Conservation (phyloP, 2,797 vertebrate species). For the Babyrousa celebensis region DNA sequence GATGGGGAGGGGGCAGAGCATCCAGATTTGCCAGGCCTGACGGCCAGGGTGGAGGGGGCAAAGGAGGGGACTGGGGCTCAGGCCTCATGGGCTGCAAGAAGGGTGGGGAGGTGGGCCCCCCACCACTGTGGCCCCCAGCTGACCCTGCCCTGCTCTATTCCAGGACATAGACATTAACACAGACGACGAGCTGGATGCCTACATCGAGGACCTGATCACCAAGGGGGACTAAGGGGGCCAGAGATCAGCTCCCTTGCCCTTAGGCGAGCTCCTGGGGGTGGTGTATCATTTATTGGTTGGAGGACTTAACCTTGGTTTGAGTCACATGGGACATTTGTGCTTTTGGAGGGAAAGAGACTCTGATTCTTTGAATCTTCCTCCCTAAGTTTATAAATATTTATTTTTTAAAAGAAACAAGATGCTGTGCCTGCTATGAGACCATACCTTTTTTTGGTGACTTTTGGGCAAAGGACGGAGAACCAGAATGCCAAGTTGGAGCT, state of each 20-base stretch:
- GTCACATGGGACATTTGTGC: constrained; percentile 84
- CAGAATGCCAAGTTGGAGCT: neutral
- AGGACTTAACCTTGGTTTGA: constrained; percentile 88
- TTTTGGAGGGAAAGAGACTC: constrained; percentile 86
- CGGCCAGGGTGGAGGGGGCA: neutral
- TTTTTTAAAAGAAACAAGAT: constrained; percentile 90
- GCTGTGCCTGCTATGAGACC: constrained; percentile 83
- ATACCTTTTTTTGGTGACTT: constrained; percentile 58
- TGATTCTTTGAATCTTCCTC: constrained; percentile 87
- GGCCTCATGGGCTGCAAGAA: neutral
- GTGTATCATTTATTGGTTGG: constrained; percentile 71
- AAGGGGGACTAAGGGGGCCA: constrained; percentile 95
- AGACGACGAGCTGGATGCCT: constrained; percentile 98
- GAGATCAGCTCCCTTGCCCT: constrained; percentile 6
- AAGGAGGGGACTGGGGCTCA: neutral
- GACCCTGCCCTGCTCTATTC: constrained; percentile 83
- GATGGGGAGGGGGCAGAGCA: neutral
- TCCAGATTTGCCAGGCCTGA: neutral
- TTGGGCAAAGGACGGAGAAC: constrained; percentile 65
- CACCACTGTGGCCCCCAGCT: neutral
- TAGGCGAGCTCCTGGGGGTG: constrained; percentile 41
- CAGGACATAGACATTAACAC: constrained; percentile 99
- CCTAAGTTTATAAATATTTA: constrained; percentile 93
- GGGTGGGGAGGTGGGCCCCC: neutral
- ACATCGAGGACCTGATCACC: constrained; percentile 99